Conservation (phyloP, 2,797 vertebrate species). For the Botia almorhae region DNA sequence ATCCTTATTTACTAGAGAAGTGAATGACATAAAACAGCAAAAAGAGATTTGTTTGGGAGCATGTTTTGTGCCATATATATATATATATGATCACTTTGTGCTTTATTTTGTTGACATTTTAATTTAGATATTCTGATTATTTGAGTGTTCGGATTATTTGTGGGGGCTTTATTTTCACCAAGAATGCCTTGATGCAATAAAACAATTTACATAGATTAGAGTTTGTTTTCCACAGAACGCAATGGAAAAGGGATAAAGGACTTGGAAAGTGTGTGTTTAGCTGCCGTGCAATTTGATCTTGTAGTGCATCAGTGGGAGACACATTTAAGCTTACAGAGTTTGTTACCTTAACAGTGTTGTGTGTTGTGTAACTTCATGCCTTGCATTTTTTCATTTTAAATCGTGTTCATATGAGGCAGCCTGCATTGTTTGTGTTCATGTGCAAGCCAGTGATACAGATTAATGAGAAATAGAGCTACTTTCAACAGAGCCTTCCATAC, state of each 20-base stretch:
- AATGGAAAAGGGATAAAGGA: not conserved
- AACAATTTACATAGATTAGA: not conserved
- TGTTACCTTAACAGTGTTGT: not conserved
- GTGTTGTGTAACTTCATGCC: slow-evolving; percentile 27
- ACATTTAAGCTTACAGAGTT: slow-evolving; percentile 1
- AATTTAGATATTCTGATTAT: not conserved
- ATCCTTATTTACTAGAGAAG: not conserved
- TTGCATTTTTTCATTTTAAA: slow-evolving; percentile 24
- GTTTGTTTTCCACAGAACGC: not conserved
- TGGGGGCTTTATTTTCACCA: slow-evolving; percentile 31
- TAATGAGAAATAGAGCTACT: not conserved
- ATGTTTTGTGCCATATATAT: slow-evolving; percentile 1
- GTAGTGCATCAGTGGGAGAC: not conserved
- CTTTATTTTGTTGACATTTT: slow-evolving; percentile 28
- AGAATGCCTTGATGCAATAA: slow-evolving; percentile 41
- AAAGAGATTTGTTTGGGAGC: slow-evolving; percentile 20
- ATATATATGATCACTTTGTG: slow-evolving; percentile 22
- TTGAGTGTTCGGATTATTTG: not conserved
- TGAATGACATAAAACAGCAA: not conserved
- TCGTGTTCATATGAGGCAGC: slow-evolving; percentile 7
- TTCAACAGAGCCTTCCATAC: not conserved
- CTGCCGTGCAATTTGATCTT: slow-evolving; percentile 21
- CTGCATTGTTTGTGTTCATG: not conserved
- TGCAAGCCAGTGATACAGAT: not conserved
- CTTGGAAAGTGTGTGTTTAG: slow-evolving; percentile 8